Evolutionary conservation across 1,140 invertebrate species (phyloP), one percentile per base, ranked within the genome.

Genomic region (Drosophila ananassae): DNA sequence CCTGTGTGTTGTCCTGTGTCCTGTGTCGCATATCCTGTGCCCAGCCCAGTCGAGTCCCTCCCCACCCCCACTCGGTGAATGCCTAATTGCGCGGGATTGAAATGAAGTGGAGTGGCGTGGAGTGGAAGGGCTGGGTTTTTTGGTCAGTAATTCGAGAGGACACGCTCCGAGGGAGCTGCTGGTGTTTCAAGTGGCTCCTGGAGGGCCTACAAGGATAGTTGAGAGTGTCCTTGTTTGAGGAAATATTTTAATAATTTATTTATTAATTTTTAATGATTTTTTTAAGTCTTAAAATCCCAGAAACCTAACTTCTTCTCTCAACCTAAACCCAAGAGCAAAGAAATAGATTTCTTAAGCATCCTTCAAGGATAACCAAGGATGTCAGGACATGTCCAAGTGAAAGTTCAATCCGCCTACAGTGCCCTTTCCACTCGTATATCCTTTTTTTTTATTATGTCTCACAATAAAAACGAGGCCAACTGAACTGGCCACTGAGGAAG

Each of bases 81-180:
- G 77, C 73, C 81, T 84, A 84, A 85, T 81, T 84, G 77, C 63
- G 37, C 41, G 57, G 37, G 12, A 48, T 30, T 34, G 9, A 68
- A 54, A 59, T 30, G 46, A 52, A 47, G 44, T 47, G 44, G 44
- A 22, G 17, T 41, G 39, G 39, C 3, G 41, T 21, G 17, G 44
- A 47, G 58, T 62, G 37, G 41, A 17, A 13, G 25, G 55, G 17
- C 17, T 17, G 17, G 17, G 24, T 22, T 32, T 22, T 61, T 28
- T n/a, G 57, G 21, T 25, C 41, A 32, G 63, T 59, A 80, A 80
- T 60, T 73, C 39, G 73, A 81, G 67, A 72, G 72, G 66, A 67
- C 55, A 34, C 32, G 32, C 32, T 34, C 32, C 9, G 32, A 34
- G 32, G 32, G 32, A 37, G 34, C 34, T 37, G 34, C 34, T 37